Evolutionary conservation across 2,888 invertebrate species (phyloP).

Genomic region (Phlogophora meticulosa): DNA sequence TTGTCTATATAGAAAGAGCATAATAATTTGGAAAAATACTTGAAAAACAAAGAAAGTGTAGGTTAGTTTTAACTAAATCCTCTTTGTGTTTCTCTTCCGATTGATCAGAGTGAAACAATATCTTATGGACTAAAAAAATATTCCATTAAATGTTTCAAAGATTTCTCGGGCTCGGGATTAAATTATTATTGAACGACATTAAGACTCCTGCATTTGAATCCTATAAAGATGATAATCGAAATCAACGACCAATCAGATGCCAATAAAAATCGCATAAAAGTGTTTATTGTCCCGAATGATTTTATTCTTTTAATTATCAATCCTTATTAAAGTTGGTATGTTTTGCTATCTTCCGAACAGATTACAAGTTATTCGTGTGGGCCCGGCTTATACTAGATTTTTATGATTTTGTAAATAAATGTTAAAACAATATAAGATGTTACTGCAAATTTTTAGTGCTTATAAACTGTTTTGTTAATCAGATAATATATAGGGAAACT

Average conservation of each 20-base stretch:
- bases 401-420: conserved; percentile 25
- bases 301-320: conserved; percentile 9
- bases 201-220: neutral
- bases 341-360: conserved; percentile 10
- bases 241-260: conserved; percentile 8
- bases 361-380: conserved; percentile 38
- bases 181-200: neutral
- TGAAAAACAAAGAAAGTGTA: too few species aligned
- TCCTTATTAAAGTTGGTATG: conserved; percentile 6
- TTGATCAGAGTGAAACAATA: too few species aligned
- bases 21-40: too few species aligned
- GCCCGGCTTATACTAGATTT: conserved; percentile 18
- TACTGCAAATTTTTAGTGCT: conserved; percentile 8
- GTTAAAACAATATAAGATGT: conserved; percentile 4
- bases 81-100: too few species aligned
- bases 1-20: too few species aligned
- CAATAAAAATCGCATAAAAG: conserved; percentile 33
- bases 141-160: too few species aligned
- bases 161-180: too few species aligned
- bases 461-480: conserved; percentile 20
- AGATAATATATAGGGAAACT: conserved; percentile 7
- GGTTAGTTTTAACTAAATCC: too few species aligned
- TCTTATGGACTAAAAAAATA: too few species aligned
- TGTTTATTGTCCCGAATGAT: conserved; percentile 23
- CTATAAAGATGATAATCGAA: conserved; percentile 14